phyloP scores from a whole-genome alignment of 2,113 vertebrate species.

The Platichthys flesus region DNA sequence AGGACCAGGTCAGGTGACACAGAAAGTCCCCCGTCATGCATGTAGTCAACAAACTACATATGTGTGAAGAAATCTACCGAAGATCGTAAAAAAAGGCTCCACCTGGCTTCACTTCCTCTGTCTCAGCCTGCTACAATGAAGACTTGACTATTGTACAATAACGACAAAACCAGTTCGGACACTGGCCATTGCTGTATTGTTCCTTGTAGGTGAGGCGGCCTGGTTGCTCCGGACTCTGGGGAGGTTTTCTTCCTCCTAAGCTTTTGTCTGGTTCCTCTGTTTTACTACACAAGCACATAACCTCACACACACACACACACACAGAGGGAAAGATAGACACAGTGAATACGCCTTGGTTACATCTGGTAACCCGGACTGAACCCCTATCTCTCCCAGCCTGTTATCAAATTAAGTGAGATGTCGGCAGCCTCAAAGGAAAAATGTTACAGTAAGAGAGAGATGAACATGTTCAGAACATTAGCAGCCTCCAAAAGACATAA shows the following conservation, averaged over 20 bases:
- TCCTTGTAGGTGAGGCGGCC: slow-evolving; percentile 26
- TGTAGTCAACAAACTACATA: not conserved
- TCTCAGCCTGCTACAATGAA: not conserved
- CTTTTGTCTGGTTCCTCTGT: slow-evolving; percentile 51
- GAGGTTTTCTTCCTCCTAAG: slow-evolving; percentile 54
- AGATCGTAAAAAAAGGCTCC: not conserved
- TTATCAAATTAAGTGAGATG: slow-evolving; percentile 31
- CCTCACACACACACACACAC: slow-evolving; percentile 19
- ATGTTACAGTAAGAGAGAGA: slow-evolving; percentile 3
- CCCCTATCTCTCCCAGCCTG: slow-evolving; percentile 14
- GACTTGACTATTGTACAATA: slow-evolving; percentile 8
- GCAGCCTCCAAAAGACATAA: no score
- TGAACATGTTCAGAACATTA: not conserved
- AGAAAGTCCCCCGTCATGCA: not conserved
- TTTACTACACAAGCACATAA: slow-evolving; percentile 5
- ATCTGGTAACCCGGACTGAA: slow-evolving; percentile 38
- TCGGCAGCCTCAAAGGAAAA: slow-evolving; percentile 9
- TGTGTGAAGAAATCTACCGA: not conserved
- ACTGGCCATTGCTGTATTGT: slow-evolving; percentile 38
- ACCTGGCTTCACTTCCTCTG: not conserved
- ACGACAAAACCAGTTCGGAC: slow-evolving; percentile 41
- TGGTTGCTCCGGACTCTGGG: slow-evolving; percentile 29
- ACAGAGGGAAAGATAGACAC: slow-evolving; percentile 1
- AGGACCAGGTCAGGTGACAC: not conserved
- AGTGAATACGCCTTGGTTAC: slow-evolving; percentile 35